Base-by-base conservation (phyloP, 2,888 invertebrate species). In the Germaria angustata region DNA sequence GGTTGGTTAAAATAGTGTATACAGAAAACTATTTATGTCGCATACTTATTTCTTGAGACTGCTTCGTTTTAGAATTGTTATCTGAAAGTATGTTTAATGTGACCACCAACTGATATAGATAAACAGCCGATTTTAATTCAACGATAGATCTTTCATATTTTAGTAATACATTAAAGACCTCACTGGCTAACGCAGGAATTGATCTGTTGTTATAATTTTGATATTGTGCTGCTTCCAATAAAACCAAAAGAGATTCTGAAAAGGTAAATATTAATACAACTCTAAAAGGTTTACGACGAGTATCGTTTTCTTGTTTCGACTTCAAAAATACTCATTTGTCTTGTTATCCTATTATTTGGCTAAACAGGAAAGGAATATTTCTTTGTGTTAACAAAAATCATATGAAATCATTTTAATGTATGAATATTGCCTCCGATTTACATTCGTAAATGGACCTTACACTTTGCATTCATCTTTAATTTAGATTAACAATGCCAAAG, bases 71-170 rank as follows among this genome's bases (percentile, higher is more conserved):
- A 15, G 49, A 63, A 8, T 63, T 71, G 59, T 84, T 84, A 15
- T 85, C 77, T n/a, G 85, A 86, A 53, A 89, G 86, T 49, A 87
- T 87, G 17, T 87, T 86, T 36, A 91, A 57, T 1, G 87, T 86
- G 24, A 85, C 68, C 46, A 90, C 41, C 41, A 91, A 77, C 46
- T 89, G 87, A 53, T 89, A 86, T 8, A 91, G 83, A 73, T 91
- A 87, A 11, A 91, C 89, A 0, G 90, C 89, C 2, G 90, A 88
- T 80, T 89, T 87, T 2, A 91, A 80, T 17, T 87, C 88, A 0
- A 90, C 63, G 7, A 89, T 83, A 0, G 87, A 85, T 46, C 84
- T 71, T 66, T 90, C 90, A 49, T 86, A 88, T 51, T 84, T 78
- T 2, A 87, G 44, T 36, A 87, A 88, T 39, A 87, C 85, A 1